Evolutionary conservation across 2,113 vertebrate genomes (phyloP).

Genomic region (Micronisus gabar): DNA sequence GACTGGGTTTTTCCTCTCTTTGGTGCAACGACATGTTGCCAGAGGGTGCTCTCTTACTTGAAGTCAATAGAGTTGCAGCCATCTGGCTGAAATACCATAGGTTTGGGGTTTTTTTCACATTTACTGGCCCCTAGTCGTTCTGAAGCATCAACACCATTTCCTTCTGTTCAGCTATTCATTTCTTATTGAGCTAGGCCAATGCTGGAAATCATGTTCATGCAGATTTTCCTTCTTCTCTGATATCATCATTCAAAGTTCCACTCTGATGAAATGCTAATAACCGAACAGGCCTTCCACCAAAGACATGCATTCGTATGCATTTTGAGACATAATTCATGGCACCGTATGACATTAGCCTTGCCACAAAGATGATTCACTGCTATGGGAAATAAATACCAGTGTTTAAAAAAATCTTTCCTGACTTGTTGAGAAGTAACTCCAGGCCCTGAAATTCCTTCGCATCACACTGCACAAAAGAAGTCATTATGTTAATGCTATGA

Average conservation of each 20-base stretch:
- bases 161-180: not conserved
- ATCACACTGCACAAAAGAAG: not conserved
- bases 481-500: not conserved
- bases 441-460: not conserved
- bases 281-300: not conserved
- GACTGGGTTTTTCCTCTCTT: not conserved
- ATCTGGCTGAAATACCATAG: not conserved
- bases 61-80: not conserved
- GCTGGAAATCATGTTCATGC: not conserved
- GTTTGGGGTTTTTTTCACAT: not conserved
- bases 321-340: not conserved
- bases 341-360: not conserved
- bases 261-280: not conserved
- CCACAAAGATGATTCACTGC: not conserved
- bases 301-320: not conserved
- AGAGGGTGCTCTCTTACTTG: not conserved
- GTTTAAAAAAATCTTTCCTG: not conserved
- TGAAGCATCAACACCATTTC: not conserved
- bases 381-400: not conserved
- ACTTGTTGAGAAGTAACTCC: not conserved
- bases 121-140: not conserved
- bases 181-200: not conserved
- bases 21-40: not conserved
- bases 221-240: slow-evolving; percentile 16
- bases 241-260: not conserved